Conservation (phyloP, 2,113 vertebrate species). For the Platysternon megacephalum region DNA sequence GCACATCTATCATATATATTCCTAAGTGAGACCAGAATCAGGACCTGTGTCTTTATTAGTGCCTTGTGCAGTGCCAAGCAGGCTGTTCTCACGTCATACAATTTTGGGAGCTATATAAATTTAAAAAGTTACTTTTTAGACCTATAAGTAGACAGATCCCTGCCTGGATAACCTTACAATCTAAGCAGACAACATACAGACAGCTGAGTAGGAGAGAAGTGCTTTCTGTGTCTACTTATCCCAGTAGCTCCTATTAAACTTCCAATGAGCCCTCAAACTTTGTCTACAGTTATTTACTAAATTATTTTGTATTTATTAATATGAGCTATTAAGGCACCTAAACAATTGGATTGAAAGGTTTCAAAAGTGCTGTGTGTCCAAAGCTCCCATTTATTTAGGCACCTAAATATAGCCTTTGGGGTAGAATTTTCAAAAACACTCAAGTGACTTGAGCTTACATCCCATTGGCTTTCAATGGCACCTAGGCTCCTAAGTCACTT, state of each 20-base stretch:
- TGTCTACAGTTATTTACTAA: neutral
- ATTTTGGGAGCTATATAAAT: neutral
- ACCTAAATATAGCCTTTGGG: neutral
- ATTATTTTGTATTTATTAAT: neutral
- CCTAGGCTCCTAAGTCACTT: neutral
- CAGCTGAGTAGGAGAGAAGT: neutral
- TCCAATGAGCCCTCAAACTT: neutral
- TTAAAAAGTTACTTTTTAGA: neutral
- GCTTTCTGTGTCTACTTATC: neutral
- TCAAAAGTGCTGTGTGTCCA: neutral
- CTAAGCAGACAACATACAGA: neutral
- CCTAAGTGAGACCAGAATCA: neutral
- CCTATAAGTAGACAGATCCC: neutral
- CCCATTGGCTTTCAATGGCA: neutral
- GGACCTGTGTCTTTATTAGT: neutral
- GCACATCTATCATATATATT: rapidly evolving
- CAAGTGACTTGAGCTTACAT: neutral
- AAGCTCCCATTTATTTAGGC: neutral
- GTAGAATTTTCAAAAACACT: neutral
- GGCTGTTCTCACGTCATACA: neutral
- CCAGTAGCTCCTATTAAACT: neutral
- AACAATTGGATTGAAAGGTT: neutral
- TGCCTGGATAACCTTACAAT: neutral
- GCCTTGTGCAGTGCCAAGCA: neutral
- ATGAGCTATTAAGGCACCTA: neutral